Percentiles rank a stretch among this genome's conserved stretches.
These are phyloP conservation scores for Mayetiola destructor DNA, from an alignment of 2,888 invertebrate species.

Conservation along the genomic window DNA sequence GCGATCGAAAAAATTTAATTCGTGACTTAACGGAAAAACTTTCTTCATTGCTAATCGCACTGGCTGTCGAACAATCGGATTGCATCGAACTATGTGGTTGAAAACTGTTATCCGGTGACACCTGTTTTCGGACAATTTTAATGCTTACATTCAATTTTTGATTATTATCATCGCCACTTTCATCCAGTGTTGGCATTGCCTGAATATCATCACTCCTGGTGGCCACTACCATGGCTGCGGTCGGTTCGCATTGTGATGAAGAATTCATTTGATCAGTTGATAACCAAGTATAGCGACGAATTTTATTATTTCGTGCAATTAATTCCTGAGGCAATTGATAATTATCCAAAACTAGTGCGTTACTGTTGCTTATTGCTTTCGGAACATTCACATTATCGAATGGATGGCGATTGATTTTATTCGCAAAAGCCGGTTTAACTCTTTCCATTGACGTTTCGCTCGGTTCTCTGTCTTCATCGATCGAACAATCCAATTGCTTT, in stretches of 20 bases:
- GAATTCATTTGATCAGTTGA: constrained; percentile 27
- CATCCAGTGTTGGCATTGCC: not conserved
- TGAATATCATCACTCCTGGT: not conserved
- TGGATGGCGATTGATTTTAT: not conserved
- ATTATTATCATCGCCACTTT: not conserved
- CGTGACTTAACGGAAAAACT: not conserved
- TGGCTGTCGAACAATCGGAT: not conserved
- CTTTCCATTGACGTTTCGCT: not conserved
- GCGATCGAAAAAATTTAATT: constrained; percentile 6
- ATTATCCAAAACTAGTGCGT: constrained; percentile 38
- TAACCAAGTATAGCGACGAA: constrained; percentile 42
- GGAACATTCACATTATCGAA: not conserved
- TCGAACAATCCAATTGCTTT: not conserved
- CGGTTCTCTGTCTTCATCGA: not conserved
- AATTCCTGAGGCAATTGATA: constrained; percentile 40
- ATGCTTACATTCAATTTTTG: constrained; percentile 19
- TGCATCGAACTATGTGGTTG: not conserved
- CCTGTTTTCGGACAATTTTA: constrained; percentile 19
- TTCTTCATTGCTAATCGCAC: not conserved
- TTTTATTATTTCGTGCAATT: constrained; percentile 41
- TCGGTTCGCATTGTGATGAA: not conserved
- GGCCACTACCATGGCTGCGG: not conserved
- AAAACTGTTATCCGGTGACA: constrained; percentile 1
- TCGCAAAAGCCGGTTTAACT: not conserved
- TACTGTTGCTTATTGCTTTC: constrained; percentile 19